phyloP scores from a whole-genome alignment of 1,140 invertebrate genomes.

The Dufourea novaeangliae region DNA sequence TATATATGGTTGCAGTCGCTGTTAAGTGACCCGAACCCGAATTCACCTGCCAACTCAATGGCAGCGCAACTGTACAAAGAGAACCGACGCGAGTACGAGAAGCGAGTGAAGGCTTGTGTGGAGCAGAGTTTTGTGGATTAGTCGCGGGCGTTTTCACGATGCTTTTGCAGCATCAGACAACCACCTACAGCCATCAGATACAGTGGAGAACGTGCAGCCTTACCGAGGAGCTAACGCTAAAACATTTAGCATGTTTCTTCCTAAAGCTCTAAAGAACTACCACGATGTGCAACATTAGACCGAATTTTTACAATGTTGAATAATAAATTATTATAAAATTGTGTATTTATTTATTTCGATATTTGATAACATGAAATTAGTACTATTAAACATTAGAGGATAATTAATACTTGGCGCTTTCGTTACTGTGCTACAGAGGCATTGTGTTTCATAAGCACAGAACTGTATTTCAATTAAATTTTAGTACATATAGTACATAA shows the following conservation, averaged over 20 bases:
- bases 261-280: constrained; percentile 73
- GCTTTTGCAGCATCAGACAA: constrained; percentile 72
- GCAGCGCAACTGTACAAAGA: constrained; percentile 98
- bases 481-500: constrained; percentile 74
- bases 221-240: constrained; percentile 78
- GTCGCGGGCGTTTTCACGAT: constrained; percentile 77
- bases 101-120: constrained; percentile 97
- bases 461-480: constrained; percentile 72
- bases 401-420: constrained; percentile 58
- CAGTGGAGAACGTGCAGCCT: constrained; percentile 76
- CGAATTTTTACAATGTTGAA: constrained; percentile 81
- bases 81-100: constrained; percentile 97
- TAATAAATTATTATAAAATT: constrained; percentile 82
- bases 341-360: constrained; percentile 81
- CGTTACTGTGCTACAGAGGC: constrained; percentile 59
- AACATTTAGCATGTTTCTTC: constrained; percentile 76
- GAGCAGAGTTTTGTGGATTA: constrained; percentile 98
- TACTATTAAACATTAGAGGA: constrained; percentile 65
- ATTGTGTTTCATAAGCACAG: constrained; percentile 56
- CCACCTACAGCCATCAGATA: constrained; percentile 73
- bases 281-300: constrained; percentile 77
- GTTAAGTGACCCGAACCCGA: constrained; percentile 97
- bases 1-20: constrained; percentile 89
- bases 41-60: constrained; percentile 97
- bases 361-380: constrained; percentile 71